Percentiles rank a stretch among this genome's conserved stretches.
phyloP scores from a whole-genome alignment of 2,797 vertebrate genomes.

The Australoheros facetus region DNA sequence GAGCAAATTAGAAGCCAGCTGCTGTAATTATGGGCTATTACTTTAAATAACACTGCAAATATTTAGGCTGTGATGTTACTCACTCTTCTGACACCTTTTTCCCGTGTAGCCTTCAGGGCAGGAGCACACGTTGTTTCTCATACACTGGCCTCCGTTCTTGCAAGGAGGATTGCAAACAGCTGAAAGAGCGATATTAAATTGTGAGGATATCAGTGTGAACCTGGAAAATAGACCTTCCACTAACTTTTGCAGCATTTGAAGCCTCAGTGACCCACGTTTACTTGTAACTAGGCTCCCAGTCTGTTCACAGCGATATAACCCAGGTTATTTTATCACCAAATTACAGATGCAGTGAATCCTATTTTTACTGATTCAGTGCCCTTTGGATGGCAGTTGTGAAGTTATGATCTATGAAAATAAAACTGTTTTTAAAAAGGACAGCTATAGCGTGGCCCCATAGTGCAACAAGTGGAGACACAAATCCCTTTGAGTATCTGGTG shows the following conservation, averaged over 20 bases:
- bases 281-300: too few relatives aligned
- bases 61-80: conserved; percentile 53
- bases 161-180: conserved; percentile 92
- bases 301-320: too few relatives aligned
- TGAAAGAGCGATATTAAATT: conserved; percentile 53
- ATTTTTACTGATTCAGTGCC: too few relatives aligned
- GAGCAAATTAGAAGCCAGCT: conserved; percentile 1
- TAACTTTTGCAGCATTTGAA: background rate
- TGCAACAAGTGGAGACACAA: too few relatives aligned
- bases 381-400: too few relatives aligned
- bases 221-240: fast-evolving
- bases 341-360: too few relatives aligned
- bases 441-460: too few relatives aligned
- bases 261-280: too few relatives aligned
- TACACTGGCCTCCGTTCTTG: conserved; percentile 91
- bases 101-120: conserved; percentile 89
- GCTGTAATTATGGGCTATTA: background rate
- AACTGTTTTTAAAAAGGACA: too few relatives aligned
- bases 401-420: background rate
- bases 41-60: background rate
- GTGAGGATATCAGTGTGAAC: background rate
- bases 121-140: conserved; percentile 90
- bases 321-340: too few relatives aligned
- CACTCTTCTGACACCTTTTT: conserved; percentile 91
- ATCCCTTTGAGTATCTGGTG: too few relatives aligned